phyloP scores from a whole-genome alignment of 2,113 vertebrate species.

The Accipiter virgatus region DNA sequence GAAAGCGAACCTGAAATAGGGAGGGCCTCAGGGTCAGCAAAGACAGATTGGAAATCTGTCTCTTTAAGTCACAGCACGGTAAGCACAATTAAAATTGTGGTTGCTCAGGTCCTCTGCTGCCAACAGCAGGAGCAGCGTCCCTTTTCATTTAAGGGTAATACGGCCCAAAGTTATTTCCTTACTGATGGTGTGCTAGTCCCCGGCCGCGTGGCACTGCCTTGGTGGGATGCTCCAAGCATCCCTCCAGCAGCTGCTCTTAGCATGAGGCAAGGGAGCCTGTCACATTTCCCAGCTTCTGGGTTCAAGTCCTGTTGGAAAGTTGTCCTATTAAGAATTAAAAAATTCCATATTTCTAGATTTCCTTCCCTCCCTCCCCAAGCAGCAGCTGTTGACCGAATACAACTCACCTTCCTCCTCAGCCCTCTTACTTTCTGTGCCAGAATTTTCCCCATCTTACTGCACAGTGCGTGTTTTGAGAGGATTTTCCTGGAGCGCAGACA shows the following conservation, averaged over 20 bases:
- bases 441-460: neutral
- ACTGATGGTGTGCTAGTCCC: neutral
- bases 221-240: neutral
- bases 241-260: neutral
- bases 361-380: neutral
- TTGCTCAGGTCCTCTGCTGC: neutral
- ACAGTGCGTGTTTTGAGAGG: neutral
- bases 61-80: neutral
- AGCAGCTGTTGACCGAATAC: neutral
- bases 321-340: neutral
- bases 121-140: neutral
- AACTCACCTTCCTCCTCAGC: neutral
- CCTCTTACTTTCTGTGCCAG: neutral
- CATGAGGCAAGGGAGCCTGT: neutral
- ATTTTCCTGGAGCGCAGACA: neutral
- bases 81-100: slow-evolving; percentile 29
- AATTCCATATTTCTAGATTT: neutral
- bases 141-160: neutral
- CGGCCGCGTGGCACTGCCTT: neutral
- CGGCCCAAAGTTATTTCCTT: neutral
- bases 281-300: neutral
- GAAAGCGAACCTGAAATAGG: slow-evolving; percentile 14
- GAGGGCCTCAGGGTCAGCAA: neutral
- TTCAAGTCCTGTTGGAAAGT: neutral
- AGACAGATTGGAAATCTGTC: slow-evolving; percentile 46